Evolutionary conservation across 2,797 vertebrate species (phyloP), one percentile per base, ranked within the genome.

Genomic region (Lithobates sylvaticus): DNA sequence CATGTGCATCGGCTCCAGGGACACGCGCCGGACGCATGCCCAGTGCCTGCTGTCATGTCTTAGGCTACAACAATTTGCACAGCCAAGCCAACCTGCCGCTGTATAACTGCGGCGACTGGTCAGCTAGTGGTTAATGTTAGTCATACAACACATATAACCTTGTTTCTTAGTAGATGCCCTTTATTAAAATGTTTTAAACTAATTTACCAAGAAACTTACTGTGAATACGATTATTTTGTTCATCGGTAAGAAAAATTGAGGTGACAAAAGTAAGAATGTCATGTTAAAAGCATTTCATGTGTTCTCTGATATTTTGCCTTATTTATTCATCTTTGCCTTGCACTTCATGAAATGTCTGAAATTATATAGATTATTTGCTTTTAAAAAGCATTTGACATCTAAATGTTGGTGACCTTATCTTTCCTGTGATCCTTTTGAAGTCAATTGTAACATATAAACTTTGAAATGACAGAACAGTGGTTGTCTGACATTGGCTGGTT

Each of bases 341-440:
- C 42, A 74, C 72, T 26, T 74, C n/a, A 47, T 47, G n/a, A 73
- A n/a, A 72, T 42, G 10, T 10, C 15, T 23, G 36, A 26, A 42
- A 73, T 47, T 47, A 26, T 44, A 67, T 67, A 67, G n/a, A 67
- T 29, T 26, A 29, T 27, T n/a, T 29, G 10, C 13, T 21, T 73
- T n/a, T 26, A n/a, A 73, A 73, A 73, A 73, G 21, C 18, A 1
- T 42, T 42, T 73, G 71, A 7, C n/a, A 26, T 32, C n/a, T 10
- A 73, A 73, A 73, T 73, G 39, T 73, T 73, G 36, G 36, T 13
- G 39, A 73, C 71, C 39, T 73, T 73, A 44, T 67, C 58, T 67
- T 67, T 26, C 26, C 65, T 1, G 1, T 15, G 26, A 13, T 67
- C n/a, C 26, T 2, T 65, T 23, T 65, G 12, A 23, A 67, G 3